phyloP scores from a whole-genome alignment of 2,113 vertebrate genomes.

The Myiozetetes cayanensis region DNA sequence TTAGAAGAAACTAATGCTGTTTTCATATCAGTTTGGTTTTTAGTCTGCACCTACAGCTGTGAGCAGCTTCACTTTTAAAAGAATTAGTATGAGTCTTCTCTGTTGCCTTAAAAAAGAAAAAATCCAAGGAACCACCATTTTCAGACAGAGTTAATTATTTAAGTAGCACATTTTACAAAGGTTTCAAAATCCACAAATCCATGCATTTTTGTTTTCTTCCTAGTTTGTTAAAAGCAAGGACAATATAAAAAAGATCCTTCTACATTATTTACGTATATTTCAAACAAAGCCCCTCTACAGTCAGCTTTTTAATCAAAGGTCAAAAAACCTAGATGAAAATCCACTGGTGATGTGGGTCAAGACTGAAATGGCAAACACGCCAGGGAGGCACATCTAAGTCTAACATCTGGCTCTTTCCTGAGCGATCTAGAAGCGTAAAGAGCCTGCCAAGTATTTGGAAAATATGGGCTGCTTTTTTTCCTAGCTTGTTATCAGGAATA shows the following conservation, averaged over 20 bases:
- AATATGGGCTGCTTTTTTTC: neutral
- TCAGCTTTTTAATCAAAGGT: neutral
- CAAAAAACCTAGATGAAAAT: neutral
- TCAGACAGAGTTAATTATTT: neutral
- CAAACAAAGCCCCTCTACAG: neutral
- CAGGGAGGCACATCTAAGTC: neutral
- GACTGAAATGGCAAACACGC: neutral
- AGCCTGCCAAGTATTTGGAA: neutral
- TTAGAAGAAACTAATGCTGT: neutral
- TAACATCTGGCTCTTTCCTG: neutral
- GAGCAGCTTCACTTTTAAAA: neutral
- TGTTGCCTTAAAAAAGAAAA: neutral
- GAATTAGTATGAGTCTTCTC: neutral
- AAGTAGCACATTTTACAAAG: neutral
- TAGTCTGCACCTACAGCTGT: neutral
- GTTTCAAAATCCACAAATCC: neutral
- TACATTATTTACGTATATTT: neutral
- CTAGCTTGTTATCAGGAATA: neutral
- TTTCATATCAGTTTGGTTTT: neutral
- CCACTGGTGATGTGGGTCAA: neutral
- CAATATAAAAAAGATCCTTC: neutral
- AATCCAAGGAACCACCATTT: neutral
- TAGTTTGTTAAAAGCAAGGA: neutral
- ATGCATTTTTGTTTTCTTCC: neutral
- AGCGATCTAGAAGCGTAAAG: neutral